Conservation (phyloP, 2,888 invertebrate species). For the Acanthoscelides obtectus region DNA sequence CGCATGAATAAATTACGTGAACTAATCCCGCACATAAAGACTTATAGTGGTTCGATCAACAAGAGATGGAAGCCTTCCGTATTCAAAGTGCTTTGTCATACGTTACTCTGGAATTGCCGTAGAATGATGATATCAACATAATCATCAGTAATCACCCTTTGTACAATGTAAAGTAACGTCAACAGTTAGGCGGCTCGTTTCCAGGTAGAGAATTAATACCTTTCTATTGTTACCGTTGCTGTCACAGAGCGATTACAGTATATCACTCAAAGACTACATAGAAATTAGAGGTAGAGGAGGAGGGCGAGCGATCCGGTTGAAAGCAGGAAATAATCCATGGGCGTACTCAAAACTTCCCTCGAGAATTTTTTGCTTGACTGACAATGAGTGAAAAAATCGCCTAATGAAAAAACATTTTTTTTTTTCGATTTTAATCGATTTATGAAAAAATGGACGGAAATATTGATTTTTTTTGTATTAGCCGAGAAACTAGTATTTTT, state of each 20-base stretch:
- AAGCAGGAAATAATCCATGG: background rate
- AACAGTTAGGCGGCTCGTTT: background rate
- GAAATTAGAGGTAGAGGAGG: background rate
- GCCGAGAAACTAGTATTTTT: too few species aligned
- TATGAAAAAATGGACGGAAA: too few species aligned
- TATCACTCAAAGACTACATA: background rate
- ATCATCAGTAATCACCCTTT: background rate
- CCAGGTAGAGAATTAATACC: background rate
- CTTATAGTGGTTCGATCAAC: background rate
- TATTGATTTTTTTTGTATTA: too few species aligned
- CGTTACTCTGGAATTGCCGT: background rate
- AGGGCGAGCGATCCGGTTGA: background rate
- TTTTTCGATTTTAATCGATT: too few species aligned
- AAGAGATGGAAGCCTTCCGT: background rate
- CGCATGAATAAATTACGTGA: too few species aligned
- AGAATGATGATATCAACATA: too few species aligned
- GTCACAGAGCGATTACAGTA: background rate
- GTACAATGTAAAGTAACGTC: background rate
- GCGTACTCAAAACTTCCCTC: background rate
- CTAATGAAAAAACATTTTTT: too few species aligned
- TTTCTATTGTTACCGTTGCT: background rate
- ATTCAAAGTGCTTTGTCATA: background rate
- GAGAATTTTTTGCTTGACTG: too few species aligned
- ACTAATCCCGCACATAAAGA: background rate
- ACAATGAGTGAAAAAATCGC: too few species aligned